Conservation (phyloP, 2,113 vertebrate species). For the Cranoglanis bouderius region DNA sequence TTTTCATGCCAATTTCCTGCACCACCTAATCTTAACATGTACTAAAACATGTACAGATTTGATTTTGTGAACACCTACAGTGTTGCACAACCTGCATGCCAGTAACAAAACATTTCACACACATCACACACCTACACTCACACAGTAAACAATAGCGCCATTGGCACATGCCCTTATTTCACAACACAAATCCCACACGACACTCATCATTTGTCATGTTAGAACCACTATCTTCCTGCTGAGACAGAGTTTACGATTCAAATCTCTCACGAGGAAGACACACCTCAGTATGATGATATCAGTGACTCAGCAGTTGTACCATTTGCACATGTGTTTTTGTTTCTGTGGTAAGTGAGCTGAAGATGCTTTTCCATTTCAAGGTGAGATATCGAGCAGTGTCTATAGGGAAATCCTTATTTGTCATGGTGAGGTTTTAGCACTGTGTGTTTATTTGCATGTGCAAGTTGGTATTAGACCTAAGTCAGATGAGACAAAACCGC, state of each 20-base stretch:
- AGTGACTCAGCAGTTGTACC: constrained; percentile 6
- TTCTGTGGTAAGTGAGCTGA: not conserved
- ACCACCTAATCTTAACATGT: not conserved
- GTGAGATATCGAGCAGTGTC: not conserved
- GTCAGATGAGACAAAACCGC: not conserved
- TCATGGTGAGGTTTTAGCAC: not conserved
- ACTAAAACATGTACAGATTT: not conserved
- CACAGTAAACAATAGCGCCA: constrained; percentile 12
- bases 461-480: not conserved
- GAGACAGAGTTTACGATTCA: not conserved
- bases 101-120: not conserved
- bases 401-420: not conserved
- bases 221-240: not conserved
- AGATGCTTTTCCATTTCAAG: not conserved
- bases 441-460: not conserved
- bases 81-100: not conserved
- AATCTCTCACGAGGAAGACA: not conserved
- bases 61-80: not conserved
- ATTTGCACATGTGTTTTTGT: not conserved
- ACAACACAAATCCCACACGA: constrained; percentile 22
- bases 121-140: not conserved
- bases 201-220: constrained; percentile 10
- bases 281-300: not conserved
- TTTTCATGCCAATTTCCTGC: not conserved
- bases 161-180: constrained; percentile 1